Evolutionary conservation across 2,797 vertebrate species (phyloP), one percentile per base, ranked within the genome.

Genomic region (Merluccius polli): DNA sequence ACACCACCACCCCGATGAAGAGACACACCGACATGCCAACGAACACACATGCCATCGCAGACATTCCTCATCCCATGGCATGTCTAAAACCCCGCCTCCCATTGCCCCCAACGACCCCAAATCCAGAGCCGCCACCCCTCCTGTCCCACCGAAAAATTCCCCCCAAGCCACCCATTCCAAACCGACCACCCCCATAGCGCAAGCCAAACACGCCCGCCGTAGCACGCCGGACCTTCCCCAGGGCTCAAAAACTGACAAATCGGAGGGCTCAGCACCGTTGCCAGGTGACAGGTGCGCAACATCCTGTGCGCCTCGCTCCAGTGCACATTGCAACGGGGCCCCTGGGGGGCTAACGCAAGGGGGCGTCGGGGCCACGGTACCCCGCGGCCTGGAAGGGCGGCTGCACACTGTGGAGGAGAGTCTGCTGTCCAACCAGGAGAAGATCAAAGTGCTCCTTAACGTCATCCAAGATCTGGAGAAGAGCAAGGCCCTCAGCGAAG

Each of bases 401-500:
- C 91, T 99, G 70, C 97, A 97, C 80, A 95, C 92, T 1, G 95
- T 99, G 79, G 97, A 98, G 87, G 96, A 98, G 88, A 97, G 95
- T 77, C 94, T 99, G 59, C 89, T 95, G 83, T 98, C 96, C 4
- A 99, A 99, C 82, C 96, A 98, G 88, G 96, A 98, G 94, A 98
- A 98, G 94, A 99, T 99, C 91, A 98, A 98, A 92, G 96, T 98
- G 87, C 96, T 99, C 83, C 90, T 99, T 89, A 98, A 98, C 81
- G 97, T 99, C 90, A 99, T 99, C 89, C 97, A 98, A 93, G 98
- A 99, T 91, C 91, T 99, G 93, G 98, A 99, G 92, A 98, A 95
- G 91, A 96, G 95, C 91, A 96, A 96, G 87, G 98, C 98, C 75
- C 92, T 97, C 89, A 98, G 94, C 32, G 97, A 99, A 94, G 98